Base-by-base conservation (phyloP, 2,888 invertebrate species). In the Polyommatus iphigenia region DNA sequence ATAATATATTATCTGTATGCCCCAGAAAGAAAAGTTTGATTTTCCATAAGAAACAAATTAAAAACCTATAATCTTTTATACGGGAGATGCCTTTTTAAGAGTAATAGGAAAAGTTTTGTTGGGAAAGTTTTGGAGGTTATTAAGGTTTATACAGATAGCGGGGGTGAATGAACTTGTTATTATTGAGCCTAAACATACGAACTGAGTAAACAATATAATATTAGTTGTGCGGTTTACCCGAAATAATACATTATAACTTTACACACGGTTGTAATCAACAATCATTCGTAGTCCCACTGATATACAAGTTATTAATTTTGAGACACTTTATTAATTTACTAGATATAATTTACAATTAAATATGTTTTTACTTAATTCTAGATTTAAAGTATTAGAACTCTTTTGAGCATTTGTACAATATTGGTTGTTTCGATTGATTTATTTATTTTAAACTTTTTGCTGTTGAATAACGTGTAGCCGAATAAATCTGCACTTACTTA, bases 51-150 rank as follows among this genome's bases (percentile, higher is more conserved):
- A 67, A 67, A 67, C 67, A 67, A 67, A 67, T 67, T 67, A 67
- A 13, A 67, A 67, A 67, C 67, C 29, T 67, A 67, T 67, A 67
- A 32, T 67, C 29, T 32, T 67, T 32, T 32, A 32, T 15, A 67
- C 29, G 67, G 32, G 67, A 15, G 24, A 67, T 4, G 24, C 24
- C 24, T 62, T 67, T 67, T 67, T 67, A 67, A 29, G 29, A 29
- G 67, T 67, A 67, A 67, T 67, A 67, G 67, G 67, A 67, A 67
- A 67, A 67, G 67, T 67, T 67, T 29, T 67, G 29, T 15, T 4
- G 1, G 29, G 29, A 10, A 32, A 67, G 67, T 67, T 67, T 29
- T 15, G 20, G 67, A 67, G 67, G 67, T 15, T 67, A 67, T 67
- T 24, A 67, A 13, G 18, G 67, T 32, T 67, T 67, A 62, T 24